Evolutionary conservation across 2,113 vertebrate species (phyloP), one percentile per base, ranked within the genome.

Genomic region (Charadrius vociferus): DNA sequence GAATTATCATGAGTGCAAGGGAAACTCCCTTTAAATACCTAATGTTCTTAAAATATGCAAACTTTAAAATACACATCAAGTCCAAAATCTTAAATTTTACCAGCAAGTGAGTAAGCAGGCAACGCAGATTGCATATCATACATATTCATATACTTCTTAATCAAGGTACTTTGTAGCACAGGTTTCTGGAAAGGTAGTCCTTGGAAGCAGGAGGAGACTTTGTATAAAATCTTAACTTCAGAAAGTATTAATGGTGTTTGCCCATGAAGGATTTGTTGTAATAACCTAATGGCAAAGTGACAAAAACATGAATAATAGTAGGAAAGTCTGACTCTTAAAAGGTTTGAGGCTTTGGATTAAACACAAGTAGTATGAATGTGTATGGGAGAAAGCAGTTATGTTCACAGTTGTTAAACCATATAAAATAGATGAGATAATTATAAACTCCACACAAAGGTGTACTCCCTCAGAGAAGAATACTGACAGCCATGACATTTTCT

Each of bases 341-440:
- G 78, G 68, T 89, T 94, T 93, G 77, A 92, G 83, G 61, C 70
- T 92, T 95, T 91, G 79, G 77, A 52, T 92, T 93, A 92, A 95
- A 95, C 72, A 89, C 7, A 24, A 75, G 15, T 93, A 83, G 20
- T 72, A 65, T 67, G 86, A 96, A 88, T 90, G 73, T 68, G 58
- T 80, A 90, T 26, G 37, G 83, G 39, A 92, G 67, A 94, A 89
- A 72, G 81, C 56, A 85, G 83, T 92, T 94, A 81, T 79, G 73
- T 92, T 96, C 88, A 74, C 39, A 43, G 22, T 84, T 95, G 80
- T 94, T 90, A 95, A 95, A 91, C 63, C 30, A 0, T 87, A 52
- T 86, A 62, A 95, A 93, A 92, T 71, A 93, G 83, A 67, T 74
- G 75, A 88, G 94, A 88, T 87, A 93, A 96, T 96, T 95, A 94